Evolutionary conservation across 1,140 invertebrate genomes (phyloP).

Genomic region (Neodiprion pinetum): DNA sequence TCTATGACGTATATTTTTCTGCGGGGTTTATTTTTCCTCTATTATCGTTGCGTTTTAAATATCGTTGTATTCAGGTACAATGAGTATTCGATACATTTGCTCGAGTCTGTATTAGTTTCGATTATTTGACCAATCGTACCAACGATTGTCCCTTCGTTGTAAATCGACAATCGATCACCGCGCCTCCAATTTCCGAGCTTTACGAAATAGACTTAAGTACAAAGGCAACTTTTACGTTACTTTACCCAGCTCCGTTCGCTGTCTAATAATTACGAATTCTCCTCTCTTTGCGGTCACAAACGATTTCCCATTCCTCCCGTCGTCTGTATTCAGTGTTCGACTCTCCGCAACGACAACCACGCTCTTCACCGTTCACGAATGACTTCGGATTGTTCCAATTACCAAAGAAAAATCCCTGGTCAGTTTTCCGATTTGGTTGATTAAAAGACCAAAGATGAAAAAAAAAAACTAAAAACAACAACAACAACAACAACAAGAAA

Average conservation of each 20-base stretch:
- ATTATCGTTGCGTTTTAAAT: conserved; percentile 20
- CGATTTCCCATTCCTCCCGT: neutral
- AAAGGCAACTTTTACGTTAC: neutral
- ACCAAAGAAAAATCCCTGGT: no score
- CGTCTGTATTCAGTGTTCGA: neutral
- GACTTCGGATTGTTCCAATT: no score
- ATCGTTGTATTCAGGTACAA: conserved; percentile 41
- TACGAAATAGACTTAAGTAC: neutral
- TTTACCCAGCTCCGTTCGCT: neutral
- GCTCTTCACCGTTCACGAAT: no score
- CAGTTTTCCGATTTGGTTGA: no score
- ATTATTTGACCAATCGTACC: neutral
- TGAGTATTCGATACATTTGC: neutral
- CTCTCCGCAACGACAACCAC: no score
- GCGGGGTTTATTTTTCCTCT: neutral
- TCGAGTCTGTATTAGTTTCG: neutral
- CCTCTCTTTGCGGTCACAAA: neutral
- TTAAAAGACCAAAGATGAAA: no score
- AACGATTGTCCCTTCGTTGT: neutral
- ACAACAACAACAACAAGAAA: no score
- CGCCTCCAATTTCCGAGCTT: neutral
- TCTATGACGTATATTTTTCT: no score
- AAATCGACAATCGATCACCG: no score
- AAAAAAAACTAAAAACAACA: no score
- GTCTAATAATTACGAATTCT: neutral